Conservation (phyloP, 2,797 vertebrate species). For the Melanotaenia pygmaea region DNA sequence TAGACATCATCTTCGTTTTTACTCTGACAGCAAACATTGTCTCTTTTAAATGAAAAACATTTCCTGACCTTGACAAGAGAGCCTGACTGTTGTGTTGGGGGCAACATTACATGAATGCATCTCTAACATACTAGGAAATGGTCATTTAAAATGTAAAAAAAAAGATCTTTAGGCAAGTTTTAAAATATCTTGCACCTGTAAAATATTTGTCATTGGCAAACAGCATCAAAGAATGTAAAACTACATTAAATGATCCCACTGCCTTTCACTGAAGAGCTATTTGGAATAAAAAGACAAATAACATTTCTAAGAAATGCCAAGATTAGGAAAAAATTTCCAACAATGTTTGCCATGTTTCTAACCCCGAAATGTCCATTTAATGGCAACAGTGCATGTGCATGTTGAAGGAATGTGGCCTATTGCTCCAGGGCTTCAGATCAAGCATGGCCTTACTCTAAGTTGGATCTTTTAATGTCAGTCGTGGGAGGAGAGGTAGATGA, state of each 20-base stretch:
- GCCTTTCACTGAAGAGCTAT: neutral
- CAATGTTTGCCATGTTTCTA: constrained; percentile 30
- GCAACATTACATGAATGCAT: constrained; percentile 33
- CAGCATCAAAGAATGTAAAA: neutral
- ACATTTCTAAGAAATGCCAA: constrained; percentile 3
- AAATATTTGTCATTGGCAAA: constrained; percentile 7
- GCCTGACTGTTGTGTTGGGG: constrained; percentile 45
- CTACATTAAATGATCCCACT: neutral
- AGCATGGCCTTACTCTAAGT: constrained; percentile 47
- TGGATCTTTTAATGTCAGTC: constrained; percentile 52
- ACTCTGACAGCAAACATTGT: constrained; percentile 52
- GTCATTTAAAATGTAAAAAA: constrained; percentile 21
- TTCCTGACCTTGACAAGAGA: constrained; percentile 57
- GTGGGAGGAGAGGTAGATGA: constrained; percentile 36
- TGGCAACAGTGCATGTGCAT: constrained; percentile 25
- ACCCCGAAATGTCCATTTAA: constrained; percentile 66
- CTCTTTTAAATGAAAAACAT: constrained; percentile 47
- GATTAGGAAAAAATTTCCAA: constrained; percentile 6
- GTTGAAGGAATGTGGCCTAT: constrained; percentile 62
- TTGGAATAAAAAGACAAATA: neutral
- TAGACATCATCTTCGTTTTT: constrained; percentile 36
- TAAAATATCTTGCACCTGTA: neutral
- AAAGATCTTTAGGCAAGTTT: neutral
- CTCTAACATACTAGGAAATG: constrained; percentile 27
- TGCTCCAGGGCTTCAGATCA: constrained; percentile 66